These are phyloP conservation scores for Pollachius pollachius DNA, from an alignment of 2,113 vertebrate species.

Conservation along the genomic window DNA sequence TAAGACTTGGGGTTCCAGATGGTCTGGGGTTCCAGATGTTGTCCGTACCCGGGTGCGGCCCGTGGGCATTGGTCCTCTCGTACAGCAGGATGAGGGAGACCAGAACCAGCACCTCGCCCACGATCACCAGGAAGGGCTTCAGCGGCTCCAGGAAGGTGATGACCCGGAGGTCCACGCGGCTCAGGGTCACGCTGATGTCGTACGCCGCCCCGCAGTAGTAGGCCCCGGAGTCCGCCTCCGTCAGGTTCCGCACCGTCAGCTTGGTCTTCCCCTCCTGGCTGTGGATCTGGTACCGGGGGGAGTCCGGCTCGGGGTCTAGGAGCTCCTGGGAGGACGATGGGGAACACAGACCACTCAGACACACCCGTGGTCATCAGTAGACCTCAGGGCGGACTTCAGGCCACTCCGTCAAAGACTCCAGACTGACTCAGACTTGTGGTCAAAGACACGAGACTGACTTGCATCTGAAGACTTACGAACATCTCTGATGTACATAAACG, in stretches of 20 bases:
- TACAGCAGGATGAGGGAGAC: slow-evolving; percentile 76
- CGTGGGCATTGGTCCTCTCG: slow-evolving; percentile 71
- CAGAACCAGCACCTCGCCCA: slow-evolving; percentile 77
- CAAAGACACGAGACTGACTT: too few relatives aligned
- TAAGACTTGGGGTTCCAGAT: too few relatives aligned
- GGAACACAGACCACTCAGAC: neutral
- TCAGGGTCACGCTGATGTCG: slow-evolving; percentile 51
- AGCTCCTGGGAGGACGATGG: slow-evolving; percentile 34
- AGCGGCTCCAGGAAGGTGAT: slow-evolving; percentile 81
- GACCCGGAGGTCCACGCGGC: slow-evolving; percentile 69
- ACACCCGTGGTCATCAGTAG: neutral
- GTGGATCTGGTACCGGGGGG: slow-evolving; percentile 40
- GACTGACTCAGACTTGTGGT: too few relatives aligned
- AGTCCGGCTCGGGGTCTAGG: slow-evolving; percentile 30
- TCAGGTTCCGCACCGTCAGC: slow-evolving; percentile 73
- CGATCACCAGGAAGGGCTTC: slow-evolving; percentile 81
- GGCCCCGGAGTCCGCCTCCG: slow-evolving; percentile 65
- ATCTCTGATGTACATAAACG: too few relatives aligned
- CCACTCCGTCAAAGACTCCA: too few relatives aligned
- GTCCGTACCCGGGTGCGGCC: slow-evolving; percentile 43
- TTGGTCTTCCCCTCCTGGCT: slow-evolving; percentile 18
- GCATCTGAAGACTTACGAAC: too few relatives aligned
- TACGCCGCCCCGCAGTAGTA: slow-evolving; percentile 81
- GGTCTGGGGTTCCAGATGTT: neutral
- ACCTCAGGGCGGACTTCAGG: neutral